Evolutionary conservation across 2,888 invertebrate genomes (phyloP).

Genomic region (Theretra japonica): DNA sequence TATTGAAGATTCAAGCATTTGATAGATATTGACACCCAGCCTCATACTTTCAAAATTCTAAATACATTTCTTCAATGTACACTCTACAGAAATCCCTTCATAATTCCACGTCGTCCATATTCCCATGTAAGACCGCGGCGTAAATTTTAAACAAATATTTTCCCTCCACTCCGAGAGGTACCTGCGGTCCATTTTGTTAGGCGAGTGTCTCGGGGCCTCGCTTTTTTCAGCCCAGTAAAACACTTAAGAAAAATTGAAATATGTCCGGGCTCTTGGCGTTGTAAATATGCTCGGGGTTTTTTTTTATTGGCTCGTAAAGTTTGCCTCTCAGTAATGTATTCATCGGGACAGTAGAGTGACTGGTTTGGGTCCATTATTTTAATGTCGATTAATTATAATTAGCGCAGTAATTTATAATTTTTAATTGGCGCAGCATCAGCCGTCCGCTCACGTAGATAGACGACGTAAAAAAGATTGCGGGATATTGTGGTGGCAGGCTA

Average conservation of each 20-base stretch:
- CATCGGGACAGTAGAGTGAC: slow-evolving; percentile 6
- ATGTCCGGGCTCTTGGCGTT: slow-evolving; percentile 25
- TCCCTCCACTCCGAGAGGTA: slow-evolving; percentile 28
- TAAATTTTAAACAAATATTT: slow-evolving; percentile 36
- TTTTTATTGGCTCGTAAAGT: slow-evolving; percentile 16
- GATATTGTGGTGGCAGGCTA: too few relatives aligned
- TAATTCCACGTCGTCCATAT: slow-evolving; percentile 29
- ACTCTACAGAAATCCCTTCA: background rate
- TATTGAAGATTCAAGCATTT: too few relatives aligned
- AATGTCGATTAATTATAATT: background rate
- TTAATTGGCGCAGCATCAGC: background rate
- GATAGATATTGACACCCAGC: too few relatives aligned
- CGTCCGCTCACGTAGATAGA: too few relatives aligned
- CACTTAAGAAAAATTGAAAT: slow-evolving; percentile 33
- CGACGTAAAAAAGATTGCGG: too few relatives aligned
- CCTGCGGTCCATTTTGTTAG: slow-evolving; percentile 34
- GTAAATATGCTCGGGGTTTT: slow-evolving; percentile 19
- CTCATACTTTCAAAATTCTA: background rate
- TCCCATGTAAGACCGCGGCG: slow-evolving; percentile 7
- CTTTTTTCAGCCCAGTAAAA: slow-evolving; percentile 30
- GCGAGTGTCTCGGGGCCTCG: slow-evolving; percentile 22
- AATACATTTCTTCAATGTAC: background rate
- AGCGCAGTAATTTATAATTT: background rate
- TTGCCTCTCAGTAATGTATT: background rate
- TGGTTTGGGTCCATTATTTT: background rate